phyloP scores from a whole-genome alignment of 2,113 vertebrate species.

The Ciconia boyciana region DNA sequence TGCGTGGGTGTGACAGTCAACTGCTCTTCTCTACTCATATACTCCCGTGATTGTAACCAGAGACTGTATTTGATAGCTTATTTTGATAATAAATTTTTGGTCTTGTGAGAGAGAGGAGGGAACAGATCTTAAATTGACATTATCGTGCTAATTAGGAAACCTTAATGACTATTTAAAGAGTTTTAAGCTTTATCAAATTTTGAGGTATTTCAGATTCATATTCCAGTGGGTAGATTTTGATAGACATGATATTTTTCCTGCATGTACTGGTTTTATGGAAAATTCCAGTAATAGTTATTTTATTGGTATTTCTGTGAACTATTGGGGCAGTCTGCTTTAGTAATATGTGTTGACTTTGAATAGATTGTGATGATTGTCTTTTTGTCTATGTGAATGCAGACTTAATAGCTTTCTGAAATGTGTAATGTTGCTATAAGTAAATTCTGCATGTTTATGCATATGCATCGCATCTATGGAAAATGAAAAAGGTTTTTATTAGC shows the following conservation, averaged over 20 bases:
- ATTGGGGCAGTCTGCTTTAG: background rate
- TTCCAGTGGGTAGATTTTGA: background rate
- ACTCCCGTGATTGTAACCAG: background rate
- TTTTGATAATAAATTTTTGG: background rate
- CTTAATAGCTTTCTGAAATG: background rate
- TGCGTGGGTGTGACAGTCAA: background rate
- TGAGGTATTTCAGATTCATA: background rate
- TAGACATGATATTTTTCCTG: background rate
- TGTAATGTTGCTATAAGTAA: background rate
- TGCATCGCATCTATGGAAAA: fast-evolving
- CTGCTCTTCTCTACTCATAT: background rate
- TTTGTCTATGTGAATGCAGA: background rate
- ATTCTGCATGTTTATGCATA: background rate
- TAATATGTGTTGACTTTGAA: background rate
- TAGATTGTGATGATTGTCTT: background rate
- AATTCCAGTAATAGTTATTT: background rate
- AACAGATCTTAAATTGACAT: background rate
- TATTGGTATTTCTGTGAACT: background rate
- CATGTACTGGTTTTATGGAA: background rate
- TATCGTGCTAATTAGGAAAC: background rate
- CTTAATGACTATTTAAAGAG: background rate
- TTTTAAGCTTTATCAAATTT: background rate
- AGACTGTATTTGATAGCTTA: background rate
- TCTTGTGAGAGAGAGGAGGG: background rate
- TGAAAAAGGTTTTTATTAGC: background rate